Evolutionary conservation across 2,113 vertebrate species (phyloP), one percentile per base, ranked within the genome.

Genomic region (Loxodonta africana): DNA sequence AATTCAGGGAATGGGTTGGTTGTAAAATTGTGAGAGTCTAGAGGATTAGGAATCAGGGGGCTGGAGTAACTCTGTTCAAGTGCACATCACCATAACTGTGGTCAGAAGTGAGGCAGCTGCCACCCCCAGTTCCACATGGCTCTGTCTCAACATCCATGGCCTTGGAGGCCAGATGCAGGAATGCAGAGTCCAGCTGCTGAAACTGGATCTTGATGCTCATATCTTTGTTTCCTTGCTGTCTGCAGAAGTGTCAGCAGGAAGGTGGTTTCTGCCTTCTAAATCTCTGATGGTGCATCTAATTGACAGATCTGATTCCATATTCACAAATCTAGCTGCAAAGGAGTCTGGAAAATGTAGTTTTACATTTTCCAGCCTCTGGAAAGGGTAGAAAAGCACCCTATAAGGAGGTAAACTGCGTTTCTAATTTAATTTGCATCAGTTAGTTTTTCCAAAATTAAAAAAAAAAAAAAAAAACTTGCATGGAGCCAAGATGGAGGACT

Each of bases 381-480:
- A 74, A 60, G 63, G 37, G 37, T 28, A 83, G 28, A 44, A 83
- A 53, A 73, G 28, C 26, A 6, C 46, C 46, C n/a, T 65, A 11
- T 78, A n/a, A 91, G 28, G 21, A 60, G 10, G 44, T 0, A 85
- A 44, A 73, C 18, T 14, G 21, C 85, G 30, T 7, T 25, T 46
- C 65, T 28, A 15, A 37, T 37, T 37, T 37, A 37, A 37, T 57
- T 57, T 53, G 8, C 73, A 57, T 80, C n/a, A 26, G 11, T 37
- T 74, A 65, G 37, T 12, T 83, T 91, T 92, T 63, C n/a, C n/a
- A 62, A 10, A 86, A n/a, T 71, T 69, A 62, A 85, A 91, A 83
- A 83, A 9, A 65, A 26, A 8, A 53, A 37, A 37, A 37, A 37
- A 17, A 57, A 12, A 57, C 53, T 48, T 48, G 53, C 11, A 14